Evolutionary conservation across 2,888 invertebrate species (phyloP), one percentile per base, ranked within the genome.

Genomic region (Dryobota labecula): DNA sequence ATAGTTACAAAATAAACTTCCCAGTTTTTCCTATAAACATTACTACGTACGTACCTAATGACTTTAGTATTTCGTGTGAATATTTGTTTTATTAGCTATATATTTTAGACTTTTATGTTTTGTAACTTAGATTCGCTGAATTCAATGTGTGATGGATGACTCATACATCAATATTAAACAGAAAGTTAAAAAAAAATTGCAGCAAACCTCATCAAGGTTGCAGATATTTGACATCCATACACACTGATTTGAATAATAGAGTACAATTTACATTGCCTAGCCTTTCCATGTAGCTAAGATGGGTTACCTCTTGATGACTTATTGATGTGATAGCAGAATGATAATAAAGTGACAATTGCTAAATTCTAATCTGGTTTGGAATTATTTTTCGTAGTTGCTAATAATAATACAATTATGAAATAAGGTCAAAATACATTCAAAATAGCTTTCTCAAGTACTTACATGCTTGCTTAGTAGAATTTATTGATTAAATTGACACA

Each of bases 71-170:
- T 78, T 76, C 20, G 5, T 60, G 6, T 64, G 41, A 38, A 20
- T 49, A 49, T 24, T 18, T 49, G 15, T 56, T 43, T 3, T 70
- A 20, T 6, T 20, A 9, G 36, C 18, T 45, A 41, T 13, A 57
- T 45, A 36, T 27, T 20, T 15, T 38, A 13, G 6, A 57, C n/a
- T 27, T 6, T 51, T n/a, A 38, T n/a, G 49, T 45, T 60, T 60
- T 58, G 49, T 63, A 24, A 62, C 18, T 20, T 60, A 45, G 20
- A 57, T 73, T 43, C 13, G 27, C 8, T 56, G 58, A 60, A 73
- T 51, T 76, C 62, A 51, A 62, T 63, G 69, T 38, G 73, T 71
- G 83, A 84, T 84, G 84, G 83, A 84, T 84, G 84, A 84, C 71
- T 84, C 83, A 84, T 78, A 65, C 71, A 58, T 53, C 53, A 71